Evolutionary conservation across 2,888 invertebrate genomes (phyloP).

Genomic region (Tenodera sinensis): DNA sequence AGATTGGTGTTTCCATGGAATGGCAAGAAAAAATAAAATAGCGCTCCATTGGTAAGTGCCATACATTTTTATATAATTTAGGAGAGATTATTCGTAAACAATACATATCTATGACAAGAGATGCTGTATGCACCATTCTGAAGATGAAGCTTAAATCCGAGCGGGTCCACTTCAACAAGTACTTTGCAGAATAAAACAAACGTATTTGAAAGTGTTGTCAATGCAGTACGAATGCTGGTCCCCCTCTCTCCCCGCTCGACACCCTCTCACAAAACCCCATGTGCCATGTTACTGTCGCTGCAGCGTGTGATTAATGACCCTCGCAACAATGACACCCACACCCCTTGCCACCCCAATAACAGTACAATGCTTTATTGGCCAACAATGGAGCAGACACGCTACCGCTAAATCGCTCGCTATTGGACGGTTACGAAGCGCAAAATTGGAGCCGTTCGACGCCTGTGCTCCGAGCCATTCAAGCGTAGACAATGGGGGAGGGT

Average conservation of each 20-base stretch:
- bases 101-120: too few species aligned
- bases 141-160: background rate
- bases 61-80: too few species aligned
- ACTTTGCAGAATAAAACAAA: background rate
- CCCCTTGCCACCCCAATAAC: constrained; percentile 13
- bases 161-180: background rate
- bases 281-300: constrained; percentile 24
- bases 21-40: too few species aligned
- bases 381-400: constrained; percentile 25
- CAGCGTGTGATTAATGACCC: constrained; percentile 27
- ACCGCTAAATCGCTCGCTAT: constrained; percentile 24
- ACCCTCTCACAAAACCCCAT: constrained; percentile 22
- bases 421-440: constrained; percentile 26
- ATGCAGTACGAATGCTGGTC: background rate
- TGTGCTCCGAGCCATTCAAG: constrained; percentile 16
- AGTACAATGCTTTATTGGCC: constrained; percentile 27
- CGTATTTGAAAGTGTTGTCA: background rate
- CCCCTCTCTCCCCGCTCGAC: background rate
- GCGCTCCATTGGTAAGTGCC: too few species aligned
- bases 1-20: too few species aligned
- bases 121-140: background rate
- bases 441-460: constrained; percentile 19
- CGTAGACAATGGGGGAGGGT: background rate
- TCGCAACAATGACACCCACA: constrained; percentile 20
- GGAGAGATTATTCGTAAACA: too few species aligned